Base-by-base conservation (phyloP, 1,140 invertebrate genomes). In the Temnothorax curvispinosus region DNA sequence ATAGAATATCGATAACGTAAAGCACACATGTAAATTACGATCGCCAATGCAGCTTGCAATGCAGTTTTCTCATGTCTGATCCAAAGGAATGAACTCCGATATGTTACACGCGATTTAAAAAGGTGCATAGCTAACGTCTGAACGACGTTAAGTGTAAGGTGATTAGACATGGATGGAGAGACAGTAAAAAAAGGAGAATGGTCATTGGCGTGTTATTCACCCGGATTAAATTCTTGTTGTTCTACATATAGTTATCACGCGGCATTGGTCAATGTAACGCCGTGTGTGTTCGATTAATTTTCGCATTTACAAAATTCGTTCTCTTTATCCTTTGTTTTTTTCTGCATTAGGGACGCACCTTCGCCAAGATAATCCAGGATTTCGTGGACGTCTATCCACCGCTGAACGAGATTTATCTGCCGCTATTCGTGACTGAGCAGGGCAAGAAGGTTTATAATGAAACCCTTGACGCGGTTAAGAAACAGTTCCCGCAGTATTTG, bases 401-500 rank as follows among this genome's bases (percentile, higher is more conserved):
- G 7, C 94, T 98, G 21, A 97, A 97, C 62, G 95, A 97, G 21
- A 96, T 95, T 2, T 97, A 97, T 90, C 93, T 98, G 60, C 96
- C 97, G 2, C 94, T 97, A 7, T 98, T 97, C 91, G 96, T 97
- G 54, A 98, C 97, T 4, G 94, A 96, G 11, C 94, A 96, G 86
- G 98, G 98, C 50, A 95, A 96, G 88, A 91, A 95, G 77, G 96
- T 97, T 9, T 98, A 98, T 90, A 97, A 98, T 0, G 96, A 96
- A 78, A 98, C 97, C 0, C 95, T 98, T 1, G 95, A 95, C 1
- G 96, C 96, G 76, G 96, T 97, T 38, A 96, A 96, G 87, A 92
- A 96, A 62, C 97, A 97, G 87, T 98, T 97, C 94, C 98, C 98
- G 0, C 97, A 98, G 81, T 98, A 98, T 91, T 94, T 98, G 0